phyloP scores from a whole-genome alignment of 2,113 vertebrate species.

The Chloroceryle aenea region DNA sequence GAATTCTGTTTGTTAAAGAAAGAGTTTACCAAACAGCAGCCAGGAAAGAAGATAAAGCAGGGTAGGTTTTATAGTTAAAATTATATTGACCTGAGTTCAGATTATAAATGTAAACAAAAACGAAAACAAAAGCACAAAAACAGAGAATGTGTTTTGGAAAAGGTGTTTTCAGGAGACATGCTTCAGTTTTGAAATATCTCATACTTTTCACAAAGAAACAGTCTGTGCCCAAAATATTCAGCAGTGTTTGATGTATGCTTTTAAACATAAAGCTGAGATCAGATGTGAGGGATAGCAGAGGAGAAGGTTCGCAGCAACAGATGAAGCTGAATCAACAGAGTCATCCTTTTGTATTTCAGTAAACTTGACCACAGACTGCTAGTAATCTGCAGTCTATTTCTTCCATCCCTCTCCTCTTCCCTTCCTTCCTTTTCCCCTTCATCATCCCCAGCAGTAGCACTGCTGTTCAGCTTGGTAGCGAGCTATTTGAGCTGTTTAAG shows the following conservation, averaged over 20 bases:
- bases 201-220: neutral
- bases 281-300: neutral
- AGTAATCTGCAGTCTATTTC: neutral
- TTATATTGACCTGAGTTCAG: neutral
- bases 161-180: neutral
- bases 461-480: neutral
- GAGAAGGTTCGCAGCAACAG: neutral
- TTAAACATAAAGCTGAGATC: neutral
- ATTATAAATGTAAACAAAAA: neutral
- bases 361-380: neutral
- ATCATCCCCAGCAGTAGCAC: neutral
- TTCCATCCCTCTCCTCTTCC: neutral
- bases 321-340: neutral
- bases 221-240: conserved; percentile 3
- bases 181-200: conserved; percentile 6
- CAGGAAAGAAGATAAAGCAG: neutral
- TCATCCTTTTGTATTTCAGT: conserved; percentile 40
- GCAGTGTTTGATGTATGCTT: neutral
- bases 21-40: neutral
- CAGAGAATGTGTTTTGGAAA: neutral
- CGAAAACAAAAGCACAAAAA: neutral
- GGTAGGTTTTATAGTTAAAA: conserved; percentile 1
- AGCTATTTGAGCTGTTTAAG: neutral
- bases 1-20: neutral
- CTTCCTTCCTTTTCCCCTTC: neutral